Conservation (phyloP, 2,888 invertebrate species). For the Boloria selene region DNA sequence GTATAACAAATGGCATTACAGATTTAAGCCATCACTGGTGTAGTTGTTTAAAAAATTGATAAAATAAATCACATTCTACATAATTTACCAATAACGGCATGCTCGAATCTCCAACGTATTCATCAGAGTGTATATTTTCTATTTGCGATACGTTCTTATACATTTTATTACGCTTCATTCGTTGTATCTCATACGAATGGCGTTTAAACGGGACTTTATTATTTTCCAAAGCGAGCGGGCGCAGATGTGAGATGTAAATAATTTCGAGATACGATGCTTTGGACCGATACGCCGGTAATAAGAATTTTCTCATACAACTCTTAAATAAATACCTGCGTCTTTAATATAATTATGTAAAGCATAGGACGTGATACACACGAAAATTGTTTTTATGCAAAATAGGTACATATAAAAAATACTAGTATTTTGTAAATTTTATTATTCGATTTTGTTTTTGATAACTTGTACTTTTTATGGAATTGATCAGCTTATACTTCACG, state of each 20-base stretch:
- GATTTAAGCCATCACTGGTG: too few species aligned
- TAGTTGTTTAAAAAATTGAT: not conserved
- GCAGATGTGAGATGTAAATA: slow-evolving; percentile 70
- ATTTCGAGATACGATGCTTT: slow-evolving; percentile 67
- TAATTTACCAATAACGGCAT: slow-evolving; percentile 29
- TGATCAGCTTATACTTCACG: too few species aligned
- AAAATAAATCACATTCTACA: slow-evolving; percentile 22
- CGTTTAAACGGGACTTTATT: slow-evolving; percentile 78
- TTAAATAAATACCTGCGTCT: slow-evolving; percentile 27
- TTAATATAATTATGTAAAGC: slow-evolving; percentile 30
- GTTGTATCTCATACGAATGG: slow-evolving; percentile 79
- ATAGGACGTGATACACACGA: slow-evolving; percentile 22
- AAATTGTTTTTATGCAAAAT: slow-evolving; percentile 23
- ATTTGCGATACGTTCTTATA: slow-evolving; percentile 76
- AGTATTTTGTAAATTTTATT: too few species aligned
- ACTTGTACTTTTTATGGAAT: too few species aligned
- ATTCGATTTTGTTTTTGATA: too few species aligned
- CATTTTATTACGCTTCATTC: slow-evolving; percentile 76
- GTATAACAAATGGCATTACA: too few species aligned
- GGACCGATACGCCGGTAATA: slow-evolving; percentile 56
- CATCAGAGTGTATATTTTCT: slow-evolving; percentile 51
- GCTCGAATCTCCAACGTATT: slow-evolving; percentile 30
- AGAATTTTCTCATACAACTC: slow-evolving; percentile 54
- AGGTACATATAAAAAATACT: not conserved
- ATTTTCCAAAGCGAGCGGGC: slow-evolving; percentile 70